These are phyloP conservation scores for Lepisosteus osseus DNA, from an alignment of 2,113 vertebrate species.

Conservation along the genomic window DNA sequence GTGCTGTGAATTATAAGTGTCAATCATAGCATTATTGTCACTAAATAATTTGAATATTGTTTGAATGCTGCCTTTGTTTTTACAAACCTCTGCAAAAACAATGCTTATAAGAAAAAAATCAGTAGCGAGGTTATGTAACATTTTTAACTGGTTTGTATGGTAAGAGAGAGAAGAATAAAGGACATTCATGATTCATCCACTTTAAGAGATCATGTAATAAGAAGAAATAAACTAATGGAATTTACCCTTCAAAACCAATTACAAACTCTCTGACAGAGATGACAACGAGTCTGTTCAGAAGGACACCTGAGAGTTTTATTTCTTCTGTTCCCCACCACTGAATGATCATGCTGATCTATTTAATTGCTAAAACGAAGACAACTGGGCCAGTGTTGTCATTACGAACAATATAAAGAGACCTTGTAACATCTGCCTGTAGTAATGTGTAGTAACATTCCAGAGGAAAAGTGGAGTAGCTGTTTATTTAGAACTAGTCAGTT, in stretches of 20 bases:
- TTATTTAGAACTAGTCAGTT: too few relatives aligned
- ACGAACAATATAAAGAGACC: background rate
- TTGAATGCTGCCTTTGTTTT: background rate
- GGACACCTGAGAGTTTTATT: conserved; percentile 43
- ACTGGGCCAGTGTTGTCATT: background rate
- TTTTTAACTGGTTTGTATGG: conserved; percentile 20
- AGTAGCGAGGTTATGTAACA: conserved; percentile 29
- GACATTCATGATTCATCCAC: conserved; percentile 15
- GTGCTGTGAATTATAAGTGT: too few relatives aligned
- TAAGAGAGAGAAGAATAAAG: conserved; percentile 8
- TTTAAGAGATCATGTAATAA: conserved; percentile 21
- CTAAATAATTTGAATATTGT: too few relatives aligned
- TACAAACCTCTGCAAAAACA: background rate
- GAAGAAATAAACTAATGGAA: conserved; percentile 53
- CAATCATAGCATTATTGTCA: too few relatives aligned
- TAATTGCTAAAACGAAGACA: conserved; percentile 3
- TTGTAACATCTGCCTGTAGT: too few relatives aligned
- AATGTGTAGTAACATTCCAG: too few relatives aligned
- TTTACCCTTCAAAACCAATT: conserved; percentile 57
- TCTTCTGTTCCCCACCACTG: background rate
- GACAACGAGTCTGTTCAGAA: conserved; percentile 49
- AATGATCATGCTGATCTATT: conserved; percentile 2
- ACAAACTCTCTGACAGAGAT: conserved; percentile 29
- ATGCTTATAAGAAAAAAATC: conserved; percentile 2
- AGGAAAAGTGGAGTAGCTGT: too few relatives aligned